Conservation (phyloP, 2,888 invertebrate genomes). For the Chrysodeixis includens region DNA sequence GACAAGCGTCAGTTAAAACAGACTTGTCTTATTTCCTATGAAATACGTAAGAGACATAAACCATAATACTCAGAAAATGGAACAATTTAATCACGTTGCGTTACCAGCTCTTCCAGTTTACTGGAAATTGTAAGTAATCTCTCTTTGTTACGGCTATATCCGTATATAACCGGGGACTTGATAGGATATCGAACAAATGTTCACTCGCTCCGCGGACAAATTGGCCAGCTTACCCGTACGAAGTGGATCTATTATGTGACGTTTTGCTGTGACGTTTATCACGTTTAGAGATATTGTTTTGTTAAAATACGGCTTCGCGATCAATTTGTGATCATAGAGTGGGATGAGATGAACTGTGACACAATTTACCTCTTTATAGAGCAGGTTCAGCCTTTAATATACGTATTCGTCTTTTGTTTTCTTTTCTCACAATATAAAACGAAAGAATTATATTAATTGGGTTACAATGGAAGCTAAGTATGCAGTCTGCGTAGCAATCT, state of each 20-base stretch:
- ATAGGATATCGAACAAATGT: conserved; percentile 63
- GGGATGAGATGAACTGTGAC: background rate
- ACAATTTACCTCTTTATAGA: background rate
- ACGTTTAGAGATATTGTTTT: conserved; percentile 38
- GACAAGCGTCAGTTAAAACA: too few species aligned
- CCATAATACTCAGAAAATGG: conserved; percentile 16
- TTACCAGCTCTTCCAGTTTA: conserved; percentile 39
- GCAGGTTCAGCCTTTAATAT: too few species aligned
- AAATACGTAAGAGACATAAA: conserved; percentile 10
- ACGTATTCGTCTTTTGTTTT: background rate
- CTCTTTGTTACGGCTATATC: conserved; percentile 57
- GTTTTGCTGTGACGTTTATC: conserved; percentile 52
- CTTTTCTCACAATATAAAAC: too few species aligned
- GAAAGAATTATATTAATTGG: too few species aligned
- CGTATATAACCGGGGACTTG: conserved; percentile 54
- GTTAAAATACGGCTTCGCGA: conserved; percentile 21
- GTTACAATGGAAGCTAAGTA: too few species aligned
- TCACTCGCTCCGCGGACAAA: conserved; percentile 58
- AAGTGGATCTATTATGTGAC: conserved; percentile 62
- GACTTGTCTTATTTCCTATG: background rate
- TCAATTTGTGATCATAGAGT: conserved; percentile 13
- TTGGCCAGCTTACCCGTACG: conserved; percentile 55
- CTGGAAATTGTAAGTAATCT: conserved; percentile 60
- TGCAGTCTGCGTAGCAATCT: too few species aligned
- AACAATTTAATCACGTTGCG: conserved; percentile 49